Base-by-base conservation (phyloP, 2,888 invertebrate species). In the Argyra leucocephala region DNA sequence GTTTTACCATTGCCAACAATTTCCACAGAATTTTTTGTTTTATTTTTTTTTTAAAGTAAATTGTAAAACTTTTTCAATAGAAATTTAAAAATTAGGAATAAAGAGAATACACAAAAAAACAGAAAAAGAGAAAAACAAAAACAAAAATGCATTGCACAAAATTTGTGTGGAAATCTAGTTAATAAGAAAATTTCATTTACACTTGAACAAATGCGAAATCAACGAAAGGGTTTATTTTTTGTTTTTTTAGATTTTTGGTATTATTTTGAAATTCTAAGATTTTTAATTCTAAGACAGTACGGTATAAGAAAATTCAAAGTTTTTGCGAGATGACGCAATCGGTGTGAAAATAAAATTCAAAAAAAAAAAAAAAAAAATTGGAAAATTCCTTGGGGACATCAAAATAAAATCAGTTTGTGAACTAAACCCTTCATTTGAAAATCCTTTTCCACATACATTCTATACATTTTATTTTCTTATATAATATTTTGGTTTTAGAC, bases 341-440 rank as follows among this genome's bases (percentile, higher is more conserved):
- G n/a, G 1, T 31, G 31, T 12, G 1, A 31, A 31, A 31, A 15
- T 37, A 37, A 48, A 48, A 48, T 18, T 12, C 15, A 48, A 18
- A 9, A 48, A 15, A 48, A 48, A 48, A 48, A 48, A 48, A 48
- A 10, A 48, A 48, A 18, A 18, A 48, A 48, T 18, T 12, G 5
- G 5, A 9, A 15, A 48, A 48, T 48, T 48, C 48, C 48, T 48
- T 48, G 48, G 48, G 48, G 48, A 48, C 48, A 48, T 6, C 2
- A 48, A 48, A 48, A 48, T 48, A n/a, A 48, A 48, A 48, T 48
- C 48, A 48, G 48, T 48, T 18, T 48, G 48, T 48, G 48, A 18
- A 18, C 1, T 18, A 18, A 48, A 48, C 48, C 48, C 48, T 48
- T 48, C 48, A 10, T 48, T 48, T n/a, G 48, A n/a, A n/a, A n/a